Evolutionary conservation across 2,113 vertebrate species (phyloP).

Genomic region (Indicator indicator): DNA sequence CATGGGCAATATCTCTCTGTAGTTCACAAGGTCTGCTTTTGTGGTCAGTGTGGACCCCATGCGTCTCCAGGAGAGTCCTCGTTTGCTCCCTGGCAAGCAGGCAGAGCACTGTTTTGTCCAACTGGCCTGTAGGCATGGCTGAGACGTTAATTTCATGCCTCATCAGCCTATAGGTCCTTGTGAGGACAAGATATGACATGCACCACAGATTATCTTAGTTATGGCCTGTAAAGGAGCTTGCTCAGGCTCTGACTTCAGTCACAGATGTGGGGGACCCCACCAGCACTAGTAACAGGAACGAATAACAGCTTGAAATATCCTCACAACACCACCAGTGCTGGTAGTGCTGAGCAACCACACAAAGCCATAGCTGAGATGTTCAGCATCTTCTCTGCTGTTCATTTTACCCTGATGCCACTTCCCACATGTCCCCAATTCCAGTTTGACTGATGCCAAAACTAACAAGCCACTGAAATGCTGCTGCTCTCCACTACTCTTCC

Average conservation of each 20-base stretch:
- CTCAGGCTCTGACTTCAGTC: not conserved
- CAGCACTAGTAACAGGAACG: not conserved
- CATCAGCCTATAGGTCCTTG: not conserved
- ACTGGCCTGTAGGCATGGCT: not conserved
- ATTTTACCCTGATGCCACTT: not conserved
- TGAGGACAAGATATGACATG: not conserved
- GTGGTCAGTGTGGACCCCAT: not conserved
- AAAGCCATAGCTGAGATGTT: not conserved
- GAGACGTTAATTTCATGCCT: not conserved
- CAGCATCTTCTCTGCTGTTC: not conserved
- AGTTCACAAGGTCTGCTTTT: not conserved
- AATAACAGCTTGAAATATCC: not conserved
- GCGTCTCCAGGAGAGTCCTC: not conserved
- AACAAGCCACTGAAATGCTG: not conserved
- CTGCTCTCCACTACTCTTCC: not conserved
- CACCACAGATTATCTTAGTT: not conserved
- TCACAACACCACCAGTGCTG: not conserved
- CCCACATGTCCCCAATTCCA: not conserved
- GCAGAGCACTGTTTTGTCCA: not conserved
- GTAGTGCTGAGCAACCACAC: not conserved
- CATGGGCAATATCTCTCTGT: not conserved
- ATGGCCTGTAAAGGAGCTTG: fast-evolving
- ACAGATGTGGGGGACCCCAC: not conserved
- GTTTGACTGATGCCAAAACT: not conserved
- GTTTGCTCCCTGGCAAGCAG: not conserved